phyloP scores from a whole-genome alignment of 2,113 vertebrate genomes.

The Syrmaticus mikado region DNA sequence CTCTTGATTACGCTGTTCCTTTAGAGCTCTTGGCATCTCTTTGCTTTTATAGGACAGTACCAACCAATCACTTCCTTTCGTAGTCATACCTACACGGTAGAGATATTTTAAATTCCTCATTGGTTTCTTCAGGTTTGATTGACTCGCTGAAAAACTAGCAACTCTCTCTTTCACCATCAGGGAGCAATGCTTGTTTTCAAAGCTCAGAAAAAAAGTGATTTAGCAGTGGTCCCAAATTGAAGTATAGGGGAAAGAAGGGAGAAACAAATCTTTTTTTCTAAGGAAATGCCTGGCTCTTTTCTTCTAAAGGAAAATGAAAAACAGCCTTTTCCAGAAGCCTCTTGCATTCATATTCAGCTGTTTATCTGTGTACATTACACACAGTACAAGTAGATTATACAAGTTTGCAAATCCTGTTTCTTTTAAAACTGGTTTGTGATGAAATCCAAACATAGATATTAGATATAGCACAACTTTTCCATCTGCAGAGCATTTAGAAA shows the following conservation, averaged over 20 bases:
- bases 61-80: neutral
- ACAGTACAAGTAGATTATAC: neutral
- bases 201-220: neutral
- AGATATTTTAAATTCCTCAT: neutral
- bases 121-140: neutral
- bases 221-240: neutral
- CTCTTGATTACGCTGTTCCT: neutral
- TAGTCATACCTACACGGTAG: neutral
- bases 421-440: neutral
- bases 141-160: neutral
- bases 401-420: neutral
- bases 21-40: fast-evolving
- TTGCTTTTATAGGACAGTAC: neutral
- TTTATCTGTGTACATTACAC: neutral
- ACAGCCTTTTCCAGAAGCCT: neutral
- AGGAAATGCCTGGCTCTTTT: neutral
- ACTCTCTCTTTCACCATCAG: neutral
- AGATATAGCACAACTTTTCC: neutral
- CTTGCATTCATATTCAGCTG: neutral
- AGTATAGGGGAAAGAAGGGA: neutral
- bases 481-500: neutral
- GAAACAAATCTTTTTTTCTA: neutral
- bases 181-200: neutral
- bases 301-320: neutral
- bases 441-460: neutral